Conservation (phyloP, 2,113 vertebrate species). For the Bubalus kerabau region DNA sequence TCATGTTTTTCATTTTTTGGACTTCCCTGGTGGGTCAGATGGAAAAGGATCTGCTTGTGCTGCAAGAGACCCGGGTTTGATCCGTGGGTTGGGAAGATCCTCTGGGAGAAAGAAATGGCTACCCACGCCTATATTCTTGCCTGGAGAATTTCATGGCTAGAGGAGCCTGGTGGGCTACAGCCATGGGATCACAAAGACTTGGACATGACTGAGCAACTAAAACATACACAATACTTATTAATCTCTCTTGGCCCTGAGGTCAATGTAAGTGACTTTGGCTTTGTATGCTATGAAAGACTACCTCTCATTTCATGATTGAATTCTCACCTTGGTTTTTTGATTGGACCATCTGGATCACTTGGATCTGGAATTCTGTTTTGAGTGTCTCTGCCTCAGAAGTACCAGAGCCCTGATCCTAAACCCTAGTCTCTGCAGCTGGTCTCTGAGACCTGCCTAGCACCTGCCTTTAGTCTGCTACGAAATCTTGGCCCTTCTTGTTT, state of each 20-base stretch:
- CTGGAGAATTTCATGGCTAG: background rate
- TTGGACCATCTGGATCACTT: background rate
- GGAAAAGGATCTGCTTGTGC: background rate
- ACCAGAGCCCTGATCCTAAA: background rate
- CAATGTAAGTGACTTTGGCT: background rate
- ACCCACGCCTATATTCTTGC: background rate
- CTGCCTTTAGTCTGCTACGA: background rate
- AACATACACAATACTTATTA: background rate
- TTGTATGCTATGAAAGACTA: background rate
- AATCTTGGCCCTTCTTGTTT: background rate
- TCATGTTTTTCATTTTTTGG: background rate
- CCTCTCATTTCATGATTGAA: background rate
- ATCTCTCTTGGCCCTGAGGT: background rate
- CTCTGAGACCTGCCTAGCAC: background rate
- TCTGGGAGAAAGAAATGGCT: background rate
- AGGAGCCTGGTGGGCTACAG: background rate
- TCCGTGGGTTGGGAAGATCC: background rate
- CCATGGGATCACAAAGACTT: background rate
- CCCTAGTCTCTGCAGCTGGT: background rate
- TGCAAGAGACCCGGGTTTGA: background rate
- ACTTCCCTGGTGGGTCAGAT: background rate
- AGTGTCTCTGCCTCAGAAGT: background rate
- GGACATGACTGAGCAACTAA: background rate
- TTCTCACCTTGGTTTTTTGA: background rate
- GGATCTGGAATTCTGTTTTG: background rate